These are phyloP conservation scores for Pavo muticus DNA, from an alignment of 2,113 vertebrate genomes.

Conservation along the genomic window DNA sequence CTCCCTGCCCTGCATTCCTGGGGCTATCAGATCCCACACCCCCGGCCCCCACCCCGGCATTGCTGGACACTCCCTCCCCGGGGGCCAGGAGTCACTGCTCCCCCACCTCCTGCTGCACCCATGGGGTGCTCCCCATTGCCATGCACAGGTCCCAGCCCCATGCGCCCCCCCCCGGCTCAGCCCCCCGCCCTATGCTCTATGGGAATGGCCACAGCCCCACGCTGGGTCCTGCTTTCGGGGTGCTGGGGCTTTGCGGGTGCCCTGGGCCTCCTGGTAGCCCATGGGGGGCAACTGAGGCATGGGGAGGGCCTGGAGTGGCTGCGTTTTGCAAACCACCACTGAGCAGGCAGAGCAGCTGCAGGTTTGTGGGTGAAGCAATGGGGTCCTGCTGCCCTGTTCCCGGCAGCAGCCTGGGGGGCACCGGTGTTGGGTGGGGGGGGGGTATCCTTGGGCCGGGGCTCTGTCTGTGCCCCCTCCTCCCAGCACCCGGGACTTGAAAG, in stretches of 20 bases:
- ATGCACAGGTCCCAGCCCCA: background rate
- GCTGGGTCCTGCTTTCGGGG: background rate
- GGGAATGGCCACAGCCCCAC: background rate
- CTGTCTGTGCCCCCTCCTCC: background rate
- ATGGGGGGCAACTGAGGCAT: background rate
- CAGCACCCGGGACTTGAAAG: background rate
- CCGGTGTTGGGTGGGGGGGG: fast-evolving
- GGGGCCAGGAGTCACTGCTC: background rate
- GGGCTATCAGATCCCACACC: background rate
- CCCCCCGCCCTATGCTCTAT: background rate
- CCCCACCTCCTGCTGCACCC: background rate
- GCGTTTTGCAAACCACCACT: fast-evolving
- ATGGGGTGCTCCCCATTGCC: background rate
- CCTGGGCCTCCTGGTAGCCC: background rate
- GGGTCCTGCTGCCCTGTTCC: background rate
- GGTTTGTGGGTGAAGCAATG: background rate
- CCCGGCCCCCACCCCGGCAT: background rate
- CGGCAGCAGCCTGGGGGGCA: background rate
- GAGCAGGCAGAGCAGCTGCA: background rate
- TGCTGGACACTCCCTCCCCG: background rate
- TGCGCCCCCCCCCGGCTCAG: background rate
- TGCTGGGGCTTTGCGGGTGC: background rate
- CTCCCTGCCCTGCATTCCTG: constrained; percentile 6
- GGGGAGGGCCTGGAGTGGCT: fast-evolving
- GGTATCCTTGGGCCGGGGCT: background rate